phyloP scores from a whole-genome alignment of 2,113 vertebrate genomes.

The Amia ocellicauda region DNA sequence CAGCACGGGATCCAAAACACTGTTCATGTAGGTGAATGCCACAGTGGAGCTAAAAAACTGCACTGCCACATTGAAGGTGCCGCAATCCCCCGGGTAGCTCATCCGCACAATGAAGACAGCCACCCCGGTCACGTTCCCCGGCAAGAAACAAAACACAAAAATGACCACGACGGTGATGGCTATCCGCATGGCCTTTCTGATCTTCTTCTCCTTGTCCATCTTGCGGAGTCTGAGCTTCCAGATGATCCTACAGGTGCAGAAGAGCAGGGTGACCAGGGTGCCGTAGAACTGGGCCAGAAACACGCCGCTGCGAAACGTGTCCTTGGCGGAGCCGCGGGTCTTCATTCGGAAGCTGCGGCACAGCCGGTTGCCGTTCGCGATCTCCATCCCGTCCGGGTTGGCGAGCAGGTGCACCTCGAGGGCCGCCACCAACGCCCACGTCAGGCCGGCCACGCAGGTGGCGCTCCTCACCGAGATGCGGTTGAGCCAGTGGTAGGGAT shows the following conservation, averaged over 20 bases:
- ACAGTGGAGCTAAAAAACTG: slow-evolving; percentile 56
- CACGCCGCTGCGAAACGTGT: slow-evolving; percentile 45
- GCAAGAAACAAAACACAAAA: slow-evolving; percentile 63
- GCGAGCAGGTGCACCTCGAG: slow-evolving; percentile 56
- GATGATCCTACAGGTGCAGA: slow-evolving; percentile 56
- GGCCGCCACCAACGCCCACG: slow-evolving; percentile 53
- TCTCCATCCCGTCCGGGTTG: slow-evolving; percentile 35
- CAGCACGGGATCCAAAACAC: slow-evolving; percentile 59
- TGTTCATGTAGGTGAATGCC: slow-evolving; percentile 63
- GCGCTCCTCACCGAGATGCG: slow-evolving; percentile 40
- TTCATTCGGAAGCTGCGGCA: slow-evolving; percentile 60
- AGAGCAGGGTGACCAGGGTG: slow-evolving; percentile 52
- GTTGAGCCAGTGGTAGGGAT: slow-evolving; percentile 58
- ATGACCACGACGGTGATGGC: slow-evolving; percentile 44
- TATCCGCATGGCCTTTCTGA: slow-evolving; percentile 49
- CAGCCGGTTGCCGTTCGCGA: slow-evolving; percentile 30
- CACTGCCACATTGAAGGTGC: slow-evolving; percentile 35
- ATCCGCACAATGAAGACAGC: slow-evolving; percentile 27
- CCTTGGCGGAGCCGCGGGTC: slow-evolving; percentile 39
- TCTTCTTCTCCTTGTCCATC: slow-evolving; percentile 39
- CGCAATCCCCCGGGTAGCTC: slow-evolving; percentile 28
- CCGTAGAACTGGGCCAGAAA: slow-evolving; percentile 54
- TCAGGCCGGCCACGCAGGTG: slow-evolving; percentile 1
- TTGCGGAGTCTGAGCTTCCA: slow-evolving; percentile 38
- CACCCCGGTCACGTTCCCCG: slow-evolving; percentile 48